These are phyloP conservation scores for Aquatica leii DNA, from an alignment of 2,888 invertebrate species.

Conservation along the genomic window DNA sequence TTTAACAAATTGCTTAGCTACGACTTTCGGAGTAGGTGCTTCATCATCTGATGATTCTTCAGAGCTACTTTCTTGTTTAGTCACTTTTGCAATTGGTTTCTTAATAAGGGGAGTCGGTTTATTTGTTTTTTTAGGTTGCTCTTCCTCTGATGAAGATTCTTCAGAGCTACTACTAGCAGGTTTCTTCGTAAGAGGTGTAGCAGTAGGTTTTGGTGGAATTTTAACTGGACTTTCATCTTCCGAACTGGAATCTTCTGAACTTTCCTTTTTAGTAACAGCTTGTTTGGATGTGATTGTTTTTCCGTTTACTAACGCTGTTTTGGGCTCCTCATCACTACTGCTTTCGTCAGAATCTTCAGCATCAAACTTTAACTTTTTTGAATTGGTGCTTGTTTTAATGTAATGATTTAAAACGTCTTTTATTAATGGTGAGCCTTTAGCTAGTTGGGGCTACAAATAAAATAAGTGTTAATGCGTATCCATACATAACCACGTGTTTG, in stretches of 20 bases:
- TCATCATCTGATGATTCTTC: slow-evolving; percentile 59
- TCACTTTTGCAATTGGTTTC: neutral
- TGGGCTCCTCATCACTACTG: slow-evolving; percentile 48
- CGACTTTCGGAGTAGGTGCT: slow-evolving; percentile 32
- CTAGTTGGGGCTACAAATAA: slow-evolving; percentile 67
- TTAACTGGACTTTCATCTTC: slow-evolving; percentile 36
- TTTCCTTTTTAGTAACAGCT: slow-evolving; percentile 12
- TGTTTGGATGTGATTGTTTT: slow-evolving; percentile 34
- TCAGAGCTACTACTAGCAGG: slow-evolving; percentile 55
- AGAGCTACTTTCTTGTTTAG: slow-evolving; percentile 53
- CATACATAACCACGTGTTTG: too few species aligned
- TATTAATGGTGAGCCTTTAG: slow-evolving; percentile 73
- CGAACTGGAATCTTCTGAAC: slow-evolving; percentile 18
- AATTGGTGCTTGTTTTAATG: slow-evolving; percentile 63
- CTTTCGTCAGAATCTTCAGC: slow-evolving; percentile 51
- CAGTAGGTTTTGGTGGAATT: slow-evolving; percentile 42
- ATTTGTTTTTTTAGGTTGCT: too few species aligned
- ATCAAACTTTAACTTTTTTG: slow-evolving; percentile 53
- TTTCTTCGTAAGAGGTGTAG: neutral
- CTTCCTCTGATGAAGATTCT: slow-evolving; percentile 58
- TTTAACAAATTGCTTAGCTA: slow-evolving; percentile 33
- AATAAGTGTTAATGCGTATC: slow-evolving; percentile 10
- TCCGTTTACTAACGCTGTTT: slow-evolving; percentile 36
- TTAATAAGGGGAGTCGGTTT: neutral
- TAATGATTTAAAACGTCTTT: slow-evolving; percentile 67